Percentiles rank a stretch among this genome's conserved stretches.
Conservation (phyloP, 2,888 invertebrate species). For the Tubulanus polymorphus region DNA sequence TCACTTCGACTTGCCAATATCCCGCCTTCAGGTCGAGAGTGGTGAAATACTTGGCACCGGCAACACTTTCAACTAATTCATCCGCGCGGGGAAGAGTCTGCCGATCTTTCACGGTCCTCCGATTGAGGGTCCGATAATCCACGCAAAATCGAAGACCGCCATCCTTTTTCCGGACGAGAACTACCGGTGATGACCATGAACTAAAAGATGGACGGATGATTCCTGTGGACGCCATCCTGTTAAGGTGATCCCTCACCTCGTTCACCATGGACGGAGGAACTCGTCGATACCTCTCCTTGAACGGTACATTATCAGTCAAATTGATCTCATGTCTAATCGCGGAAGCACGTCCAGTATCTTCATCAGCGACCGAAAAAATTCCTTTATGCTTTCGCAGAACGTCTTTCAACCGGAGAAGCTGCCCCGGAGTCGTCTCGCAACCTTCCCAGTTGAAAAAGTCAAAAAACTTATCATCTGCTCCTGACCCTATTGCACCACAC, state of each 20-base stretch:
- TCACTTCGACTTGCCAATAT: constrained; percentile 18
- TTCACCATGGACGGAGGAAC: constrained; percentile 15
- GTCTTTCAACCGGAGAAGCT: constrained; percentile 2
- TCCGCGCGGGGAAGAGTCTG: constrained; percentile 14
- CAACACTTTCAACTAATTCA: constrained; percentile 13
- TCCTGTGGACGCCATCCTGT: constrained; percentile 9
- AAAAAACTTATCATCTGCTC: too few species aligned
- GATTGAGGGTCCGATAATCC: constrained; percentile 17
- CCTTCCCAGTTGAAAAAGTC: constrained; percentile 4
- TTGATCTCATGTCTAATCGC: constrained; percentile 17
- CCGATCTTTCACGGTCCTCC: constrained; percentile 14
- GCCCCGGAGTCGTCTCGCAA: not conserved
- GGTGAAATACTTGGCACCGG: constrained; percentile 13
- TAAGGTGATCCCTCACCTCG: constrained; percentile 17
- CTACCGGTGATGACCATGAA: constrained; percentile 19
- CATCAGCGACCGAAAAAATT: constrained; percentile 15
- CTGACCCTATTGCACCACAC: too few species aligned
- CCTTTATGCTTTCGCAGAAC: constrained; percentile 13
- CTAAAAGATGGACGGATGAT: constrained; percentile 15
- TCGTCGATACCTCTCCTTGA: constrained; percentile 17
- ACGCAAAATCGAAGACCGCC: constrained; percentile 16
- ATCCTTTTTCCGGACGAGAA: constrained; percentile 18
- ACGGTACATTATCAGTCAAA: constrained; percentile 13
- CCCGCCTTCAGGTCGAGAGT: constrained; percentile 15
- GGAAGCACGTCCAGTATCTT: constrained; percentile 12